These are phyloP conservation scores for Mormyrus lacerda DNA, from an alignment of 2,113 vertebrate species.

Conservation along the genomic window DNA sequence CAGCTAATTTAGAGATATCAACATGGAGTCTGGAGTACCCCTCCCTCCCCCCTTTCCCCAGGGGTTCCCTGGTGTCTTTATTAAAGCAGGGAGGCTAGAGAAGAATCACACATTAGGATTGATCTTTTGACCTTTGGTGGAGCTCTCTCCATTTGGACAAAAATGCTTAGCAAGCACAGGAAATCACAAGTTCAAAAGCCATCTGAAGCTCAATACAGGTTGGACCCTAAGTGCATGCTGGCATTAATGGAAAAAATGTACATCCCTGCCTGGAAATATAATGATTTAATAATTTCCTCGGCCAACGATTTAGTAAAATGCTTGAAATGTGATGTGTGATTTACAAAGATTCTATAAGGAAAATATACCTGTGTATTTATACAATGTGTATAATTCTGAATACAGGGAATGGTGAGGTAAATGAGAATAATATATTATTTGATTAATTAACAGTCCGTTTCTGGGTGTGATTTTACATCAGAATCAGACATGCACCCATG, in stretches of 20 bases:
- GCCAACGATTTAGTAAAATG: not conserved
- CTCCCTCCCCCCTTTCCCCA: constrained; percentile 71
- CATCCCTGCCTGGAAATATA: not conserved
- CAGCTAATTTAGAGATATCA: constrained; percentile 99
- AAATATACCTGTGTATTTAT: not conserved
- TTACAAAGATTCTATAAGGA: not conserved
- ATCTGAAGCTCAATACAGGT: not conserved
- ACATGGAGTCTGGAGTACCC: constrained; percentile 72
- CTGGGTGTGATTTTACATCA: not conserved
- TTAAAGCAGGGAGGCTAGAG: constrained; percentile 90
- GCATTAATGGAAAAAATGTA: not conserved
- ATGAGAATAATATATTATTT: not conserved
- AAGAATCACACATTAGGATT: constrained; percentile 93
- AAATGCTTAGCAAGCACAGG: constrained; percentile 3
- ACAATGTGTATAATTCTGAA: not conserved
- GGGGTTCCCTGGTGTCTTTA: constrained; percentile 83
- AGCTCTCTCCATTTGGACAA: constrained; percentile 28
- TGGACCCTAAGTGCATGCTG: not conserved
- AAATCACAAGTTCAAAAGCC: not conserved
- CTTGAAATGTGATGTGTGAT: not conserved
- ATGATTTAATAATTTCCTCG: not conserved
- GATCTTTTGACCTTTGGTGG: constrained; percentile 94
- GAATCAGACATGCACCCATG: not conserved
- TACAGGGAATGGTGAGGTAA: not conserved
- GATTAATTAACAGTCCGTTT: not conserved